phyloP scores from a whole-genome alignment of 2,797 vertebrate genomes.

The Premnoplex brunnescens region DNA sequence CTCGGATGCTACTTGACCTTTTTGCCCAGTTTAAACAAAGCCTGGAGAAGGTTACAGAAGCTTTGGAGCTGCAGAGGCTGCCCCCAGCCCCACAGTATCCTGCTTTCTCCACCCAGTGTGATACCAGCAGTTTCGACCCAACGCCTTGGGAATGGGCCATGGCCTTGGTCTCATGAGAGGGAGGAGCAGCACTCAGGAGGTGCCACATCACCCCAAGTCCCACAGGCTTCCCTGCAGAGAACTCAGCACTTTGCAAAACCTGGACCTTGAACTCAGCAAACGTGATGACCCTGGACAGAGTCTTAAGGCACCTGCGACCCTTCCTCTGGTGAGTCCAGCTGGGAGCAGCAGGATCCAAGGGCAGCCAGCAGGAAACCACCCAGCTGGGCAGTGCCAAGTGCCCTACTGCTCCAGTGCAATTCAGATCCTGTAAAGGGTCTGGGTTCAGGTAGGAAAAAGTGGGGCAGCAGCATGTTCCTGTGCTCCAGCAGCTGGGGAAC shows the following conservation, averaged over 20 bases:
- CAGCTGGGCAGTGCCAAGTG: neutral
- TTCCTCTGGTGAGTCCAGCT: neutral
- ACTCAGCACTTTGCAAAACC: neutral
- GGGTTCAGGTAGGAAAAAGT: neutral
- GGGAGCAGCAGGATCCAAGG: neutral
- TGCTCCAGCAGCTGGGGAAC: neutral
- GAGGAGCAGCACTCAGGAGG: neutral
- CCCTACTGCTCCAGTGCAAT: neutral
- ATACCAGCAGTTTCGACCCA: neutral
- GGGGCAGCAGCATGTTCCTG: accelerated
- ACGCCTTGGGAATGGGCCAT: neutral
- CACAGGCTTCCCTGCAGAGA: neutral
- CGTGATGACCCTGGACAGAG: neutral
- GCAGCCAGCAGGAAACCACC: neutral
- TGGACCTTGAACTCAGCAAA: conserved; percentile 21
- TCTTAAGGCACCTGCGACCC: neutral
- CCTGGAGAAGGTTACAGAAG: neutral
- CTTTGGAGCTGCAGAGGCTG: neutral
- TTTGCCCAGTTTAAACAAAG: conserved; percentile 42
- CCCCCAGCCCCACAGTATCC: neutral
- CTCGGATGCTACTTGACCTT: conserved; percentile 46
- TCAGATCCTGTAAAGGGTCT: neutral
- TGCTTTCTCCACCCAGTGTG: accelerated
- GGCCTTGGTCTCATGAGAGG: accelerated
- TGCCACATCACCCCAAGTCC: neutral